Evolutionary conservation across 2,888 invertebrate species (phyloP), one percentile per base, ranked within the genome.

Genomic region (Cepaea hortensis): DNA sequence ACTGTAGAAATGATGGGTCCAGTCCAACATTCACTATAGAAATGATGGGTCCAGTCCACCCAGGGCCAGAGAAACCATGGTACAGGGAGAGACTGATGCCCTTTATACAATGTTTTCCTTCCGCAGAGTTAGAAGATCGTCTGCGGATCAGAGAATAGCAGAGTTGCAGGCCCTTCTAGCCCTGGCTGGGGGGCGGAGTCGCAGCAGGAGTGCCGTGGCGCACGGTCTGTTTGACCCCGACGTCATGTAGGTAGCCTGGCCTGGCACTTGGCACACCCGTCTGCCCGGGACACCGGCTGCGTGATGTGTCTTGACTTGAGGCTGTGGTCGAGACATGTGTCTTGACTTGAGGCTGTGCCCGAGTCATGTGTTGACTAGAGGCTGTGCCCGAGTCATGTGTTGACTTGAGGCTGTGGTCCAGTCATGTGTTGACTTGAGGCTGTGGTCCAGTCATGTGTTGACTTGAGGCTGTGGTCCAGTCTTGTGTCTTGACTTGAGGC

Each of bases 71-170:
- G 35, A 35, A 35, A 35, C 35, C 35, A 35, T 35, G 35, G 35
- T 35, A 35, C 35, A 35, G 35, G 35, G 35, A 35, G 35, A 35
- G 35, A 35, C 35, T 35, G 35, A 35, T 35, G 35, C 35, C 35
- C 35, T 35, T 35, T 55, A 55, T 55, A 9, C 55, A 6, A 55
- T 77, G 3, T 79, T 79, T 77, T 48, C 11, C 5, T n/a, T 84
- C 76, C 76, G 81, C 89, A 91, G 91, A 89, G 61, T 85, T 72
- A 90, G 89, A 81, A 85, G 91, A 61, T 89, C 90, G 3, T 88
- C 89, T 61, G 90, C 91, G n/a, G 91, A 91, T 87, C 91, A 91
- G 87, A 84, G 91, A 81, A 90, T 91, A 55, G 90, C 91, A 61
- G 91, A 91, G 85, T 85, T 91, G n/a, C 90, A 91, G 88, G 91